A percentile compares a stretch with the other conserved stretches of the same genome.
These are phyloP conservation scores for Paracyclopina nana DNA, from an alignment of 1,140 invertebrate species.

Conservation along the genomic window DNA sequence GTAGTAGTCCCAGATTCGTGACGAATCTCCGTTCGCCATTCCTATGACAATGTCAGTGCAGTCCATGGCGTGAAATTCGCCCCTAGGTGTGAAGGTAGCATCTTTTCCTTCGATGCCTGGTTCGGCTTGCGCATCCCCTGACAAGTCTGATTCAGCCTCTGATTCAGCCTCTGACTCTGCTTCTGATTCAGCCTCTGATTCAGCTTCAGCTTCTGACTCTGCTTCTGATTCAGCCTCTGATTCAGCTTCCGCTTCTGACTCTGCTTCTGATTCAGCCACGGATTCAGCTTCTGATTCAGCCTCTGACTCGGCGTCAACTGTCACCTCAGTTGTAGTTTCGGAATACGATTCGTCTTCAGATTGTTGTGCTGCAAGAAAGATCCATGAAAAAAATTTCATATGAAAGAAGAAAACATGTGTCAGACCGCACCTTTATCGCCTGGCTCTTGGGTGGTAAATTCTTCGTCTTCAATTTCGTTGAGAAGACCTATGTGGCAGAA, in stretches of 20 bases:
- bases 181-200: constrained; percentile 26
- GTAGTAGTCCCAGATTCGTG: constrained; percentile 72
- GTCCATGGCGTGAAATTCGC: constrained; percentile 48
- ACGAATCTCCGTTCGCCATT: constrained; percentile 49
- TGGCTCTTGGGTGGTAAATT: too few relatives aligned
- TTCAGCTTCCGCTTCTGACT: constrained; percentile 24
- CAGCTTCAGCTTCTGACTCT: constrained; percentile 23
- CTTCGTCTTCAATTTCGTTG: too few relatives aligned
- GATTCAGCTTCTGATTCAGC: constrained; percentile 16
- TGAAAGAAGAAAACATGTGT: too few relatives aligned
- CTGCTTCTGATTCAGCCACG: constrained; percentile 16
- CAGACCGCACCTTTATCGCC: too few relatives aligned
- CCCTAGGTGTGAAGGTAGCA: constrained; percentile 17
- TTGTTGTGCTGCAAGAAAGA: too few relatives aligned
- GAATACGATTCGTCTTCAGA: too few relatives aligned
- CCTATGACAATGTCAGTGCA: constrained; percentile 86
- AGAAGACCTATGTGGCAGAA: not conserved
- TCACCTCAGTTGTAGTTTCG: not conserved
- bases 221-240: constrained; percentile 26
- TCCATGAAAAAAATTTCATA: too few relatives aligned
- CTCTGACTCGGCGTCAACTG: constrained; percentile 18
- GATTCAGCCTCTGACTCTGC: constrained; percentile 29
- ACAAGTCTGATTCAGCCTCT: constrained; percentile 25
- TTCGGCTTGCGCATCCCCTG: constrained; percentile 10
- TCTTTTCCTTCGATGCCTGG: constrained; percentile 16